These are phyloP conservation scores for Drosophila eohydei DNA, from an alignment of 2,888 invertebrate genomes.

Conservation along the genomic window DNA sequence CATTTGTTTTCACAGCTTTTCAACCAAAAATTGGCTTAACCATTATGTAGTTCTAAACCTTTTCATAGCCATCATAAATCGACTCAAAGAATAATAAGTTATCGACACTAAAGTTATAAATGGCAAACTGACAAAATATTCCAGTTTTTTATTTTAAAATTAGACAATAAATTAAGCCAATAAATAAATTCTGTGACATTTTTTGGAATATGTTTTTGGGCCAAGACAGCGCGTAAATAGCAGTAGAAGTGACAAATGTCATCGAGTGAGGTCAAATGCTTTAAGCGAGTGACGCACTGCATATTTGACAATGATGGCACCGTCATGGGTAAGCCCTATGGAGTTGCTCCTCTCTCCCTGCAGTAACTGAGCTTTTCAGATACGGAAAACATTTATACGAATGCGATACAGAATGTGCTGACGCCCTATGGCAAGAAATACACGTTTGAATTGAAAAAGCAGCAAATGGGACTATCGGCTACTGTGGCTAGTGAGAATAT, in stretches of 20 bases:
- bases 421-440: conserved; percentile 89
- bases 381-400: conserved; percentile 91
- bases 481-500: conserved; percentile 86
- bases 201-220: conserved; percentile 11
- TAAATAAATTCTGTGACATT: neutral
- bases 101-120: neutral
- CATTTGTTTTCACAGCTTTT: too few relatives aligned
- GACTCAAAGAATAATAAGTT: neutral
- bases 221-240: neutral
- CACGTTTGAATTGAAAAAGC: conserved; percentile 90
- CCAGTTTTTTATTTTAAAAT: neutral
- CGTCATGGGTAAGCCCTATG: conserved; percentile 44
- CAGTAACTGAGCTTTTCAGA: conserved; percentile 85
- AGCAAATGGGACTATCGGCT: conserved; percentile 87
- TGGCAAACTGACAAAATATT: neutral
- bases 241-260: conserved; percentile 7
- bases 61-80: neutral
- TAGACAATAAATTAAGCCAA: neutral
- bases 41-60: too few relatives aligned
- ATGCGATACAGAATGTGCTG: conserved; percentile 88
- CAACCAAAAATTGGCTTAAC: too few relatives aligned
- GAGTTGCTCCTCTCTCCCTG: too few relatives aligned
- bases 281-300: conserved; percentile 47
- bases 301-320: conserved; percentile 70
- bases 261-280: neutral